Evolutionary conservation across 2,888 invertebrate genomes (phyloP).

Genomic region (Diaprepes abbreviatus): DNA sequence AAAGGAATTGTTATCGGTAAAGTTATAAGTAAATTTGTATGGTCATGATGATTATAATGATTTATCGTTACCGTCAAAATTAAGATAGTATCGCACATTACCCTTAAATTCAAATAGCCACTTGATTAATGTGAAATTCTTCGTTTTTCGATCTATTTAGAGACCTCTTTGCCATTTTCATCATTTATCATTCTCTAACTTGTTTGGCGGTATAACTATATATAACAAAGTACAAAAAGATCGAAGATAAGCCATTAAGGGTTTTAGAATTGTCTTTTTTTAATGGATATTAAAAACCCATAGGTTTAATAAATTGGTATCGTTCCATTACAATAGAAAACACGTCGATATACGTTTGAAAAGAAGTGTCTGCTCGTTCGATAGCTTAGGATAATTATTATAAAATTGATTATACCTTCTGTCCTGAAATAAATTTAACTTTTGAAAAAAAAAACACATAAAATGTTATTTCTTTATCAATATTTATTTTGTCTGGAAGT

Average conservation of each 20-base stretch:
- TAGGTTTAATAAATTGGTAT: slow-evolving; percentile 5
- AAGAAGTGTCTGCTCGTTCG: no score
- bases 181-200: slow-evolving; percentile 21
- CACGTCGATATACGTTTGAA: background rate
- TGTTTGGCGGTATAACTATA: slow-evolving; percentile 4
- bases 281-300: slow-evolving; percentile 4
- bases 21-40: no score
- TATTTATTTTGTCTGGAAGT: no score
- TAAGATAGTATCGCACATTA: background rate
- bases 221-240: slow-evolving; percentile 13
- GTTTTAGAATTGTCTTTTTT: slow-evolving; percentile 9
- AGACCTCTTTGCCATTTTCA: slow-evolving; percentile 13
- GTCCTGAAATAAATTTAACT: no score
- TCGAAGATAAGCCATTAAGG: slow-evolving; percentile 1
- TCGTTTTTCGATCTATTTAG: slow-evolving; percentile 19
- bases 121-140: slow-evolving; percentile 19
- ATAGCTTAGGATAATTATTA: no score
- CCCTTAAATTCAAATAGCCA: background rate
- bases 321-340: background rate
- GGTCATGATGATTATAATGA: no score
- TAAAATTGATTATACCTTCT: no score
- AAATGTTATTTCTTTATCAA: no score
- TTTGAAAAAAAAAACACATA: no score
- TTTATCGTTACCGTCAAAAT: background rate
- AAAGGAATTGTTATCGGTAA: no score